These are phyloP conservation scores for Leptinotarsa texana DNA, from an alignment of 1,140 invertebrate genomes.

Conservation along the genomic window DNA sequence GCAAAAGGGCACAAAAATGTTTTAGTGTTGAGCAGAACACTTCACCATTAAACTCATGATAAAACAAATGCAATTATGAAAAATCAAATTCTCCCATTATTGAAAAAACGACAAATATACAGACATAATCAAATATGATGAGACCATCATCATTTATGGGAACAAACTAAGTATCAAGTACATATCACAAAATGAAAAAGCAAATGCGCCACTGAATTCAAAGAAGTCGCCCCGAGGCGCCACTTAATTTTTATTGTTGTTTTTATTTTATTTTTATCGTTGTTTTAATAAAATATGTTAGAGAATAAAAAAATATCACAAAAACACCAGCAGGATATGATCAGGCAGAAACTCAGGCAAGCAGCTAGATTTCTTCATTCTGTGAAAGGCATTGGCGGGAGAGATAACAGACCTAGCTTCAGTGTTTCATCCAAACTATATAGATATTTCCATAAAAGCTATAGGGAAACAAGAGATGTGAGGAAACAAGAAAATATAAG, in stretches of 20 bases:
- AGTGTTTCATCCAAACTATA: slow-evolving; percentile 23
- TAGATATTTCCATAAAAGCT: neutral
- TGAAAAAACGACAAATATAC: neutral
- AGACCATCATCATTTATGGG: neutral
- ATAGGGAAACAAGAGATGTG: too few species aligned
- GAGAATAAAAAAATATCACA: too few species aligned
- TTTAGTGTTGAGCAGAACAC: neutral
- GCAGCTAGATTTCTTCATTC: slow-evolving; percentile 7
- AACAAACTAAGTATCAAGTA: neutral
- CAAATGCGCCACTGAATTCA: too few species aligned
- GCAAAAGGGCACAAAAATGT: neutral
- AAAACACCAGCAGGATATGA: slow-evolving; percentile 20
- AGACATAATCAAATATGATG: neutral
- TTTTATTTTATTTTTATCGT: too few species aligned
- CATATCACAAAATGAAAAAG: neutral
- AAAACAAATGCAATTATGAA: neutral
- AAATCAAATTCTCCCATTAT: neutral
- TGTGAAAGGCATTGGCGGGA: neutral
- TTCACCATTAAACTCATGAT: neutral
- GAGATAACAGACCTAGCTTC: slow-evolving; percentile 23
- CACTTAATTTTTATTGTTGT: too few species aligned
- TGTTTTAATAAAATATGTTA: too few species aligned
- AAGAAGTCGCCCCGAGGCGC: too few species aligned
- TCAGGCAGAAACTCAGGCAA: slow-evolving; percentile 9
- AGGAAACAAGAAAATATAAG: slow-evolving; percentile 12